Base-by-base conservation (phyloP, 2,888 invertebrate genomes). In the Eucera pruinosa region DNA sequence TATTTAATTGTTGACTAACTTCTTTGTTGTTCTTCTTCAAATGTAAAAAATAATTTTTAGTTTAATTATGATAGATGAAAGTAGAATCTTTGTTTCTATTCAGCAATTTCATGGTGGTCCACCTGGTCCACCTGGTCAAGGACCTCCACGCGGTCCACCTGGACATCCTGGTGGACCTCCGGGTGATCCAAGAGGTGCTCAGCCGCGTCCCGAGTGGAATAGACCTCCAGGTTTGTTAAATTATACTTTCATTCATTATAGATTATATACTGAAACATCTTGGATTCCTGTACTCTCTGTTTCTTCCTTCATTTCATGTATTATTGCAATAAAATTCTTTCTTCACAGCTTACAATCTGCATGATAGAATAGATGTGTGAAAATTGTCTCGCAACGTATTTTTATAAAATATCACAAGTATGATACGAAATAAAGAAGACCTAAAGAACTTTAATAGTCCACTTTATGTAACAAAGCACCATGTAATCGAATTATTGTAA, bases 141-240 rank as follows among this genome's bases (percentile, higher is more conserved):
- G 93, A 47, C 93, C 93, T 61, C 93, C 93, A 18, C 90, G 92
- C 25, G 93, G 92, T 18, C 93, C 93, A 65, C 93, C 93, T 43
- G 94, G 94, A 64, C 94, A 94, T 65, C 94, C 94, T 9, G 93
- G 94, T 82, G 94, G 94, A 62, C 93, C 94, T 89, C 95, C 94
- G 33, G 94, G 94, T 89, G 95, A 95, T 90, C 95, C 94, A 18
- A 92, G 93, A 81, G 92, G 90, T 73, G 91, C 91, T 41, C 93
- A 92, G 50, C 95, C 95, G 15, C 94, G 95, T 36, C 95, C 95
- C 0, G 96, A 96, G 88, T 96, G 96, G 96, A 96, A 94, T 89
- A 92, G 96, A 80, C 96, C 96, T 60, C 96, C 96, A 75, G 93
- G 94, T 93, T 88, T 48, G 86, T 86, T 48, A 23, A n/a, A n/a